Percentiles rank a stretch among this genome's conserved stretches.
phyloP scores from a whole-genome alignment of 2,113 vertebrate genomes.

The Aviceda subcristata region DNA sequence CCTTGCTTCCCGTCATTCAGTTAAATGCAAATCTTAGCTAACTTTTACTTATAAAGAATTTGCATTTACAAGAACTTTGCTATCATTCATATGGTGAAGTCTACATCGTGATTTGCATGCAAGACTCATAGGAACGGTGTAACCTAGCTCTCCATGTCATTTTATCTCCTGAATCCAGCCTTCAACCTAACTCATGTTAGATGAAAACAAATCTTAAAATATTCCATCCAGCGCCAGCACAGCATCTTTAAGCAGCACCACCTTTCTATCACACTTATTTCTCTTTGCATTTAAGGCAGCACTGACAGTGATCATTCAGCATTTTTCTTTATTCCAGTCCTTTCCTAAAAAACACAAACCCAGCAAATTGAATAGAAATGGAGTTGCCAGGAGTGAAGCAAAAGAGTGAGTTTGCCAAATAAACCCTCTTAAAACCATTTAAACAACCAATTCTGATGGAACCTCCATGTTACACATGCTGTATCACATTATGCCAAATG shows the following conservation, averaged over 20 bases:
- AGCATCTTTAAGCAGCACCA: conserved; percentile 34
- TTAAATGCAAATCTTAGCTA: not conserved
- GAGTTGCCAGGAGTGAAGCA: not conserved
- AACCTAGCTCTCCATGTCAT: conserved; percentile 6
- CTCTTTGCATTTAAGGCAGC: not conserved
- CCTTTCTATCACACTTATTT: conserved; percentile 23
- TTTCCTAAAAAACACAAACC: not conserved
- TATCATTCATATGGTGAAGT: not conserved
- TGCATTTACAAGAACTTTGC: conserved; percentile 2
- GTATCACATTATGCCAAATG: not conserved
- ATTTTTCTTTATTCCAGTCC: not conserved
- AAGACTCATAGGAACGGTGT: not conserved
- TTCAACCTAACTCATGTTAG: conserved; percentile 39
- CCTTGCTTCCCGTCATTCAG: not conserved
- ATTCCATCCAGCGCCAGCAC: not conserved
- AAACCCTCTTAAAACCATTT: not conserved
- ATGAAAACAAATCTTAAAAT: conserved; percentile 58
- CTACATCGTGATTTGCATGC: conserved; percentile 3
- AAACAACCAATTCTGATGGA: not conserved
- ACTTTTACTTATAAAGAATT: conserved; percentile 9
- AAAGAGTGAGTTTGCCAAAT: conserved; percentile 14
- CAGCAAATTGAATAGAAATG: conserved; percentile 15
- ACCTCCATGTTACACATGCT: not conserved
- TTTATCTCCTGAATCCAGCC: conserved; percentile 56
- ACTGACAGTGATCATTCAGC: not conserved